A percentile compares a stretch with the other conserved stretches of the same genome.
These are phyloP conservation scores for Micronycteris hirsuta DNA, from an alignment of 2,113 vertebrate species.

Conservation along the genomic window DNA sequence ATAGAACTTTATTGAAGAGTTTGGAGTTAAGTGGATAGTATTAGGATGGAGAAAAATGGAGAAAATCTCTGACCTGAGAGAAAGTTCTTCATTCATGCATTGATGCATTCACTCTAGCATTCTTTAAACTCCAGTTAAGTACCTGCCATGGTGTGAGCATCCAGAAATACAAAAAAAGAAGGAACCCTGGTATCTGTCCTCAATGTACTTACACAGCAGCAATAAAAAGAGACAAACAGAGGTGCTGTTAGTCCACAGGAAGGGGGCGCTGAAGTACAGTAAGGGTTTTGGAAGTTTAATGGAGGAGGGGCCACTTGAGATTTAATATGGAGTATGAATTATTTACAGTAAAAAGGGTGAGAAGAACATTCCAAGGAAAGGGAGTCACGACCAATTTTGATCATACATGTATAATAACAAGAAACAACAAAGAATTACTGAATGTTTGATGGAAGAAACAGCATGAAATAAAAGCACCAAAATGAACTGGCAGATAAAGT, in stretches of 20 bases:
- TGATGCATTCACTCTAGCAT: background rate
- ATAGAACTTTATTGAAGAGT: background rate
- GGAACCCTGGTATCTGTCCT: background rate
- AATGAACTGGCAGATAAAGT: background rate
- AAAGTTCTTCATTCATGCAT: background rate
- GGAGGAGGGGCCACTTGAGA: background rate
- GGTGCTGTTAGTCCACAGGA: background rate
- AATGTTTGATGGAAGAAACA: background rate
- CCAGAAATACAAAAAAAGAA: background rate
- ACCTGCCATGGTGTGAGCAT: background rate
- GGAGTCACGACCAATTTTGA: background rate
- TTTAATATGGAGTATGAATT: background rate
- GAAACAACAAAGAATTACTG: background rate
- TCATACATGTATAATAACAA: background rate
- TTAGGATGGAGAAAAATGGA: background rate
- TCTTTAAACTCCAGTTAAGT: background rate
- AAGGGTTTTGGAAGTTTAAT: background rate
- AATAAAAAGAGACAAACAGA: background rate
- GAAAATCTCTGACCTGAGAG: background rate
- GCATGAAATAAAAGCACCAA: background rate
- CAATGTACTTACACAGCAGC: background rate
- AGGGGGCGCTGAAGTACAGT: background rate
- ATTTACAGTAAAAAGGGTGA: background rate
- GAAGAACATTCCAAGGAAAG: background rate
- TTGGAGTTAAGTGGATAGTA: background rate